phyloP scores from a whole-genome alignment of 64 coral and sea anemone genomes.

The Pocillopora damicornis region DNA sequence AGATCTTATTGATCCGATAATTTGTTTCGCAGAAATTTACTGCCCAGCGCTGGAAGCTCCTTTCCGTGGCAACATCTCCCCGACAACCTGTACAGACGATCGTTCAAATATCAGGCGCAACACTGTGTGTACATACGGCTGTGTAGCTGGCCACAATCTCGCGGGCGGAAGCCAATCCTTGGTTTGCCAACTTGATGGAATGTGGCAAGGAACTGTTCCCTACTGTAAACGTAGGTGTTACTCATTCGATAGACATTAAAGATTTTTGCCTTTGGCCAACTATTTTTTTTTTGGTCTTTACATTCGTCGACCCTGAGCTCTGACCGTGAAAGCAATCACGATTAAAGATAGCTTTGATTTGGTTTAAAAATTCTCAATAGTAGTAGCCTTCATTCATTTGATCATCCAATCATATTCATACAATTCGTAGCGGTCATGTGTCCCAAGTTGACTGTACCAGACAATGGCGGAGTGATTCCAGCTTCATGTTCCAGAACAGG shows the following conservation, averaged over 20 bases:
- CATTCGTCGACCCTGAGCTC: too few species aligned
- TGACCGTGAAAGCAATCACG: too few species aligned
- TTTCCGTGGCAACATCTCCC: slow-evolving; percentile 72
- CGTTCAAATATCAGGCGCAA: slow-evolving; percentile 77
- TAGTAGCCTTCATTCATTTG: too few species aligned
- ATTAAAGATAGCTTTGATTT: too few species aligned
- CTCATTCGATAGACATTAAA: neutral
- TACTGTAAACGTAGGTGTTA: slow-evolving; percentile 87
- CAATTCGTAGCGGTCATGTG: slow-evolving; percentile 63
- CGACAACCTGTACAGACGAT: slow-evolving; percentile 55
- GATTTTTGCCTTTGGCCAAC: too few species aligned
- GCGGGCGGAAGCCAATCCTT: slow-evolving; percentile 40
- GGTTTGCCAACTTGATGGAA: slow-evolving; percentile 81
- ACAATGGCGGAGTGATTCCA: slow-evolving; percentile 74
- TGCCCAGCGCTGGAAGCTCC: slow-evolving; percentile 87
- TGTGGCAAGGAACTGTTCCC: slow-evolving; percentile 69
- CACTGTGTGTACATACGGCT: slow-evolving; percentile 75
- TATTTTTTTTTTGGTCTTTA: too few species aligned
- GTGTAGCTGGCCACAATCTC: slow-evolving; percentile 67
- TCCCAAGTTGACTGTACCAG: slow-evolving; percentile 36
- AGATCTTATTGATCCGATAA: too few species aligned
- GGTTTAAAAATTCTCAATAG: too few species aligned
- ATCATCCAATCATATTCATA: too few species aligned
- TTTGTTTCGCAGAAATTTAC: slow-evolving; percentile 72
- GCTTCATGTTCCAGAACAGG: slow-evolving; percentile 51